Percentiles rank a stretch among this genome's conserved stretches.
Evolutionary conservation across 2,888 invertebrate species (phyloP).

Genomic region (Deilephila porcellus): DNA sequence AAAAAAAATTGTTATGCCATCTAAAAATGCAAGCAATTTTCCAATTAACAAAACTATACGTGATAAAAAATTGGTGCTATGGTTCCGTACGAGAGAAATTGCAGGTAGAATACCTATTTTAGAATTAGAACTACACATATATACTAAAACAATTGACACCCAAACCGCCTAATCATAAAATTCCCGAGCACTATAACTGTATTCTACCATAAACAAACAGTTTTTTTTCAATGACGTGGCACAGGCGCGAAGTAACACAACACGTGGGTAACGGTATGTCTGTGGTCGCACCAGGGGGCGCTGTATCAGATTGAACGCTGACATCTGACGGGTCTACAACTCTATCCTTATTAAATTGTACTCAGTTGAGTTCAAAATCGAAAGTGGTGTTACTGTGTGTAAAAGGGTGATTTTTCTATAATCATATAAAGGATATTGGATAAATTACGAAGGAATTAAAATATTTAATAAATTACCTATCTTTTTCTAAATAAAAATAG

Average conservation of each 20-base stretch:
- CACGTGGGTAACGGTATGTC: background rate
- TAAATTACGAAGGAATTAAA: no score
- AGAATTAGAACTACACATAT: no score
- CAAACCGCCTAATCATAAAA: background rate
- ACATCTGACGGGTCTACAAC: background rate
- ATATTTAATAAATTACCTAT: no score
- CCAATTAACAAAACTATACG: no score
- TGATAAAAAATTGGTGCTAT: no score
- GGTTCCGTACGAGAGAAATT: no score
- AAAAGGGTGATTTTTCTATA: no score
- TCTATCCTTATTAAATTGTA: background rate
- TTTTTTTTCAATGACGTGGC: conserved; percentile 7
- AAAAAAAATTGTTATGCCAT: no score
- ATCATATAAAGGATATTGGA: no score
- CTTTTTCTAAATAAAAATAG: no score
- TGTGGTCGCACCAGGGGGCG: background rate
- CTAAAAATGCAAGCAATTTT: no score
- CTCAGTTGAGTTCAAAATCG: conserved; percentile 1
- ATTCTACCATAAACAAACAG: background rate
- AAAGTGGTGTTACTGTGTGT: conserved; percentile 2
- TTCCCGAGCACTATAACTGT: background rate
- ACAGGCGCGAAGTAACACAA: background rate
- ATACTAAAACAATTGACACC: background rate
- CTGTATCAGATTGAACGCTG: background rate
- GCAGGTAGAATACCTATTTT: no score